These are phyloP conservation scores for Alauda arvensis DNA, from an alignment of 2,797 vertebrate species.

Conservation along the genomic window DNA sequence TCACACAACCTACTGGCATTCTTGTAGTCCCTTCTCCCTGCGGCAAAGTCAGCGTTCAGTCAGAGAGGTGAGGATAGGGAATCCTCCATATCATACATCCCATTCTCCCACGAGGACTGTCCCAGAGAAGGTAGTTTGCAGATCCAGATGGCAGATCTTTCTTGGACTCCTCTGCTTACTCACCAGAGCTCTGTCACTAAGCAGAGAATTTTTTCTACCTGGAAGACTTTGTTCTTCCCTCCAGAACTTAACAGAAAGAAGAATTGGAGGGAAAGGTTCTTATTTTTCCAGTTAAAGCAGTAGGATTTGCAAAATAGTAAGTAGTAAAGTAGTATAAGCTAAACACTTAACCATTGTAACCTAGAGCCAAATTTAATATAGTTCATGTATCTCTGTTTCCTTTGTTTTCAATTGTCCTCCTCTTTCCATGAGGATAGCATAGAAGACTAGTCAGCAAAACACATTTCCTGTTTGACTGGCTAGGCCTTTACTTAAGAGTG, in stretches of 20 bases:
- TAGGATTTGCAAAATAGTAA: background rate
- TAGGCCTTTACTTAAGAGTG: background rate
- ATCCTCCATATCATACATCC: background rate
- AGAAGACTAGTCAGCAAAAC: background rate
- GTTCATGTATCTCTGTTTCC: background rate
- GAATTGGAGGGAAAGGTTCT: background rate
- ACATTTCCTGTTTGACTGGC: background rate
- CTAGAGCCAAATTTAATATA: background rate
- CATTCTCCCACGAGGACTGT: background rate
- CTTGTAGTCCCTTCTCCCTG: background rate
- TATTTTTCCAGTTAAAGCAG: background rate
- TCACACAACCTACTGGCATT: background rate
- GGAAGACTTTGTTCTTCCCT: background rate
- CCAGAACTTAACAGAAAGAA: background rate
- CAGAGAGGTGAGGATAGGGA: background rate
- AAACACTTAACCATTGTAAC: background rate
- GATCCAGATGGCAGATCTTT: background rate
- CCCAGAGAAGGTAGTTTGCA: background rate
- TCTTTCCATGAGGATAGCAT: background rate
- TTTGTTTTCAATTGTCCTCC: background rate
- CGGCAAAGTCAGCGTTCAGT: rapidly evolving
- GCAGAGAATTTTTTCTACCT: background rate
- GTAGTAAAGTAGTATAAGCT: background rate
- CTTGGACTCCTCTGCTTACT: too few species aligned
- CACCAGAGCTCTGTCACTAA: background rate